Evolutionary conservation across 1,140 invertebrate species (phyloP), one percentile per base, ranked within the genome.

Genomic region (Drosophila pseudoananassae): DNA sequence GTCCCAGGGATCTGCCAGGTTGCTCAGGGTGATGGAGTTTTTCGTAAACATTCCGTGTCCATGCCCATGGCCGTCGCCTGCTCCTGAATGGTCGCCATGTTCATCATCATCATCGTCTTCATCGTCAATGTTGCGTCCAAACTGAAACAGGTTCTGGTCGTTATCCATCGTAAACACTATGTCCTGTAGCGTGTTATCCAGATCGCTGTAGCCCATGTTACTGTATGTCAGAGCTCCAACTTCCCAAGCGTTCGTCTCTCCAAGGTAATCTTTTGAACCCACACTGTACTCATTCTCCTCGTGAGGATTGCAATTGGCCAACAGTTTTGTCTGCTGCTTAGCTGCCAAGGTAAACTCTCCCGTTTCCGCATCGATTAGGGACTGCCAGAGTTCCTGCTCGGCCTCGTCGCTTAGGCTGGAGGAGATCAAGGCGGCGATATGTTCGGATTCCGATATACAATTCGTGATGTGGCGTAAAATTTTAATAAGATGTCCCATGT

Each of bases 401-500:
- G 33, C 20, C 17, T 84, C 91, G 57, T 90, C 71, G 25, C 17
- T 77, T 31, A 92, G 46, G 63, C 73, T 92, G 25, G 68, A 63
- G 52, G 81, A 53, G 49, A 92, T 90, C 72, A 92, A 76, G 66
- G 89, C 78, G 74, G 83, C 85, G 78, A 92, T 87, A 91, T 91
- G 80, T 78, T 91, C 80, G 58, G 89, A 92, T 74, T 84, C 87
- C 66, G 78, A 79, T 82, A 91, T 85, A 79, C 75, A 89, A 57
- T 72, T 80, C 47, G 82, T 79, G 54, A 92, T 80, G 76, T 90
- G 74, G 52, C 77, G 76, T 5, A 92, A 65, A 43, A 97, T 95
- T 90, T 95, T 94, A 55, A 95, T 95, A 69, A 96, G 90, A 92
- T 97, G 96, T 49, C 96, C 96, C 95, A 96, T 96, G 78, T 96